Base-by-base conservation (phyloP, 2,888 invertebrate genomes). In the Baronia brevicornis region DNA sequence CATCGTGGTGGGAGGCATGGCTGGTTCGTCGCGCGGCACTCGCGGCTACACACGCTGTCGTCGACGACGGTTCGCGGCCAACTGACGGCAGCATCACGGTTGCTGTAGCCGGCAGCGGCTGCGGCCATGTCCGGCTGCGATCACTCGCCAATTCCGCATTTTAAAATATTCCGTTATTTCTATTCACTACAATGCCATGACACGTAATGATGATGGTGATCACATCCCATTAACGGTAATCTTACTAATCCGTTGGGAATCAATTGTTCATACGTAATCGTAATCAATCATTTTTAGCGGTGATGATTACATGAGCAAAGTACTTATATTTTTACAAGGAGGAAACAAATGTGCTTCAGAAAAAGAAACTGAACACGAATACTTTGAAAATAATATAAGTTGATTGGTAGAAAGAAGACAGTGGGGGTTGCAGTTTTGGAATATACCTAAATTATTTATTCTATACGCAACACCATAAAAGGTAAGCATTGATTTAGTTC, bases 1-100 rank as follows among this genome's bases (percentile, higher is more conserved):
- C 77, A 80, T 82, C 51, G 84, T 77, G 44, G 82, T 82, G 50
- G 84, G 84, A 66, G 84, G 84, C 84, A 84, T 84, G 70, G 57
- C 67, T 72, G 65, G 67, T 63, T 60, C 54, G 60, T 64, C 60
- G 57, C 57, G 55, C 51, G 48, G 49, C 54, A 48, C 43, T 47
- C 60, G 58, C 60, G 57, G 55, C 48, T 53, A 49, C 49, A 66
- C 74, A 68, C 78, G 72, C 71, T 70, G 62, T 69, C 71, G 61
- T 74, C 58, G 69, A 73, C 60, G 73, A 58, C 66, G 78, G 70
- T 72, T 73, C 73, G 61, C 77, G 66, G 70, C 70, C 70, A 73
- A 84, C 82, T 77, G 71, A 54, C 73, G 65, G 47, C 45, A 47
- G 49, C 53, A 54, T 47, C 22, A n/a, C n/a, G n/a, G n/a, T n/a